A percentile compares a stretch with the other conserved stretches of the same genome.
These are phyloP conservation scores for Carollia perspicillata DNA, from an alignment of 2,113 vertebrate species.

Conservation along the genomic window DNA sequence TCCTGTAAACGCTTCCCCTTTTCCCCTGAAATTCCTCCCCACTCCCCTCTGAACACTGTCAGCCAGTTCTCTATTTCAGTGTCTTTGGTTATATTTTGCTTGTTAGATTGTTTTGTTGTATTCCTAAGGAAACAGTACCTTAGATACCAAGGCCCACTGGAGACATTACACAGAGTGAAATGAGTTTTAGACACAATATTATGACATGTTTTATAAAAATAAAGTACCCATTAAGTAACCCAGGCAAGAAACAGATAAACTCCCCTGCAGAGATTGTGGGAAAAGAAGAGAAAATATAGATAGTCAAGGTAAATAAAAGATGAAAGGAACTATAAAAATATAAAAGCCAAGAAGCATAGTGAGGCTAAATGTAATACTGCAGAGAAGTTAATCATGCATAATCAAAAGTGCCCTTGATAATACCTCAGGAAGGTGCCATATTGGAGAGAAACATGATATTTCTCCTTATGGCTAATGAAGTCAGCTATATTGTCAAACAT, in stretches of 20 bases:
- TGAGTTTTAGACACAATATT: background rate
- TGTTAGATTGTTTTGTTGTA: too few species aligned
- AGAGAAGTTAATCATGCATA: background rate
- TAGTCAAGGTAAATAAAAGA: background rate
- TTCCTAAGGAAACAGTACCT: background rate
- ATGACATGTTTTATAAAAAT: background rate
- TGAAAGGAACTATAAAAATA: background rate
- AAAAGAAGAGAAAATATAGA: background rate
- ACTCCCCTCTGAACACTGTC: too few species aligned
- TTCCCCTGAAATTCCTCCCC: too few species aligned
- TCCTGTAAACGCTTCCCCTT: too few species aligned
- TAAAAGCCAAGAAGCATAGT: background rate
- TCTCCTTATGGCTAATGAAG: background rate
- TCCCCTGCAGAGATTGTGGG: background rate
- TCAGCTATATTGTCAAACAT: background rate
- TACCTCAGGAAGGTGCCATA: background rate
- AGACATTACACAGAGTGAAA: background rate
- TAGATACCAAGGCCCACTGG: background rate
- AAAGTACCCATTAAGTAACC: background rate
- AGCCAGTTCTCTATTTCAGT: too few species aligned
- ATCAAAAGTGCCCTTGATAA: background rate
- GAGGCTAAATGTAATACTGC: background rate
- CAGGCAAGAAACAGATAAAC: background rate
- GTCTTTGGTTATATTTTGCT: too few species aligned
- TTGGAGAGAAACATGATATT: background rate